phyloP scores from a whole-genome alignment of 2,113 vertebrate species.

The Leuciscus idus region DNA sequence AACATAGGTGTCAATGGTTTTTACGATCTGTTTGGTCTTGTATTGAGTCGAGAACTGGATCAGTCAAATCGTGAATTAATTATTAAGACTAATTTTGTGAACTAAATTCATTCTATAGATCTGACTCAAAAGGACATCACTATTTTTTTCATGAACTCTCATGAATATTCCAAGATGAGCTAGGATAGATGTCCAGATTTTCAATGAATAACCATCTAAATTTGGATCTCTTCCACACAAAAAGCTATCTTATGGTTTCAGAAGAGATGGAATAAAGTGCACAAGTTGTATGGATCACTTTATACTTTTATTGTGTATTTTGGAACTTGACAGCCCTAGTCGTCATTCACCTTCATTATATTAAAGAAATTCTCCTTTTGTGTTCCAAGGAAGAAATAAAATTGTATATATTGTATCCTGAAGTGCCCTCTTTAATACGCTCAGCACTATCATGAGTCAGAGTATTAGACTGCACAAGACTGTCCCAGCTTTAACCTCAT shows the following conservation, averaged over 20 bases:
- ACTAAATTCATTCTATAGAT: too few species aligned
- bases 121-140: not conserved
- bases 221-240: too few species aligned
- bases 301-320: not conserved
- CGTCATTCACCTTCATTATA: not conserved
- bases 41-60: too few species aligned
- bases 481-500: conserved; percentile 13
- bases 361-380: not conserved
- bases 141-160: not conserved
- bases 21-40: too few species aligned
- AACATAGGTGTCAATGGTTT: too few species aligned
- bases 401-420: not conserved
- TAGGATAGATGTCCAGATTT: not conserved
- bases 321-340: not conserved
- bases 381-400: too few species aligned
- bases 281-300: not conserved
- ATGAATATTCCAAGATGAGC: not conserved
- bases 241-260: not conserved
- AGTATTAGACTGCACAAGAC: conserved; percentile 10
- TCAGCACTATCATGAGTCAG: conserved; percentile 20
- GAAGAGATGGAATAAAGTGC: not conserved
- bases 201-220: not conserved
- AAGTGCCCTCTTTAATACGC: conserved; percentile 20
- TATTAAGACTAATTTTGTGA: too few species aligned
- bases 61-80: too few species aligned